Evolutionary conservation across 2,113 vertebrate genomes (phyloP).

Genomic region (Paratilapia polleni): DNA sequence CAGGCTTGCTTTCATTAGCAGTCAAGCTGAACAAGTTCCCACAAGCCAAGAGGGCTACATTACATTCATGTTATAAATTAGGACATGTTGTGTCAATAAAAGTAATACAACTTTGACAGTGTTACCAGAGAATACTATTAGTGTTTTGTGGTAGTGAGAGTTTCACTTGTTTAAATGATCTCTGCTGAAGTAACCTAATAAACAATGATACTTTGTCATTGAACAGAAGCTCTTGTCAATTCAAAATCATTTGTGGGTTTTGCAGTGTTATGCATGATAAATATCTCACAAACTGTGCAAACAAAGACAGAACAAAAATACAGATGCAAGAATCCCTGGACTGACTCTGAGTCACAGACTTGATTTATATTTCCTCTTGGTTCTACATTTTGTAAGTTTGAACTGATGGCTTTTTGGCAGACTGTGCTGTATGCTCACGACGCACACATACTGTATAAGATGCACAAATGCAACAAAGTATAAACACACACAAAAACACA

Average conservation of each 20-base stretch:
- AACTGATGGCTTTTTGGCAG: constrained; percentile 7
- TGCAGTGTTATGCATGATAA: constrained; percentile 13
- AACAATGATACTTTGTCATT: constrained; percentile 40
- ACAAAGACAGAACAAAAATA: not conserved
- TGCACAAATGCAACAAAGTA: constrained; percentile 6
- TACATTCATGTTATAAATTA: constrained; percentile 26
- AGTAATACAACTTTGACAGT: constrained; percentile 37
- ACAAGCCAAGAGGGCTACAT: constrained; percentile 32
- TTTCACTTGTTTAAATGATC: constrained; percentile 41
- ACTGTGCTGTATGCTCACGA: not conserved
- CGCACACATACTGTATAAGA: constrained; percentile 21
- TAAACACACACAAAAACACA: constrained; percentile 5
- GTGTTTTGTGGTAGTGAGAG: constrained; percentile 28
- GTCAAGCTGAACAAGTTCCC: constrained; percentile 46
- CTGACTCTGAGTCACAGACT: not conserved
- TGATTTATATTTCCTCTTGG: constrained; percentile 35
- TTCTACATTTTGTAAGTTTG: constrained; percentile 35
- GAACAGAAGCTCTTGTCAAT: constrained; percentile 19
- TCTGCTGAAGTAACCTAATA: constrained; percentile 43
- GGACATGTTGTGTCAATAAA: constrained; percentile 40
- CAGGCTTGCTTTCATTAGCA: constrained; percentile 54
- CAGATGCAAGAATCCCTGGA: not conserved
- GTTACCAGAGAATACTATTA: constrained; percentile 34
- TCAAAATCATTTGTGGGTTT: constrained; percentile 23
- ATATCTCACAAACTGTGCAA: constrained; percentile 30